Evolutionary conservation across 2,113 vertebrate species (phyloP).

Genomic region (Coreoperca whiteheadi): DNA sequence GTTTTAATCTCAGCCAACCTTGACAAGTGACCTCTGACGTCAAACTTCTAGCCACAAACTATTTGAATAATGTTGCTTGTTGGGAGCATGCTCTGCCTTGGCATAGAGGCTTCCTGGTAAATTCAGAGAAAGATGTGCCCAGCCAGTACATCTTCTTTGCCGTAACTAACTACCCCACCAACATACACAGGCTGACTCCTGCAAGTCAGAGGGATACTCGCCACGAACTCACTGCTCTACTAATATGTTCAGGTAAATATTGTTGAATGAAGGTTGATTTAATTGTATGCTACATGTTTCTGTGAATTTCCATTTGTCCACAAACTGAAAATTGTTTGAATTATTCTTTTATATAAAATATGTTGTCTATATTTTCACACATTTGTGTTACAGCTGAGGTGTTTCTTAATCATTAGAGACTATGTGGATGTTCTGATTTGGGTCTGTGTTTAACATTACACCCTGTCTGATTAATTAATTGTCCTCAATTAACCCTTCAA

Average conservation of each 20-base stretch:
- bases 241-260: conserved; percentile 2
- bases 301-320: not conserved
- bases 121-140: not conserved
- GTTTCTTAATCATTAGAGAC: not conserved
- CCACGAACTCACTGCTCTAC: not conserved
- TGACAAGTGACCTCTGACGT: too few species aligned
- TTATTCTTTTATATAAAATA: not conserved
- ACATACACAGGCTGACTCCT: too few species aligned
- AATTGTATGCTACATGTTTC: not conserved
- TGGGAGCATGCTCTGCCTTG: not conserved
- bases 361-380: not conserved
- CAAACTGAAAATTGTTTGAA: not conserved
- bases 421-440: not conserved
- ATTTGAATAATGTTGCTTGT: not conserved
- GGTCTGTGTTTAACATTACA: not conserved
- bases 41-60: not conserved
- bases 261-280: not conserved
- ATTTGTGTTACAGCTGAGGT: not conserved
- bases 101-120: too few species aligned
- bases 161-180: not conserved
- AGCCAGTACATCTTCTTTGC: not conserved
- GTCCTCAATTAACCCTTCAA: not conserved
- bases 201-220: not conserved
- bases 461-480: not conserved
- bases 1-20: not conserved